These are phyloP conservation scores for Ceratothoa steindachneri DNA, from an alignment of 2,888 invertebrate genomes.

Conservation along the genomic window DNA sequence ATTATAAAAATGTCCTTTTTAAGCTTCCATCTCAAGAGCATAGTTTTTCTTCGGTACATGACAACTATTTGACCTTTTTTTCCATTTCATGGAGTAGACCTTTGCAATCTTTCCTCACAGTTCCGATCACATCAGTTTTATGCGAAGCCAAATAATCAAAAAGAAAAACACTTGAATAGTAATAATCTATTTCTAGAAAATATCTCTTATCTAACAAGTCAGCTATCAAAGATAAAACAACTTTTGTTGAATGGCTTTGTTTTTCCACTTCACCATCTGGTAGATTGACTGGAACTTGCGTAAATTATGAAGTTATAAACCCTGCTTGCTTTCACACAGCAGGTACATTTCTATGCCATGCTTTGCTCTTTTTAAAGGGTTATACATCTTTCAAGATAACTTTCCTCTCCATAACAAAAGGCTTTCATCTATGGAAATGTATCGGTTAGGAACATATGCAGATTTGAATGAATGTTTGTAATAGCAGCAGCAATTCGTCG, in stretches of 20 bases:
- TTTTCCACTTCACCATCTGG: neutral
- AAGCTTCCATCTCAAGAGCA: neutral
- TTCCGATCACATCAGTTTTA: conserved; percentile 5
- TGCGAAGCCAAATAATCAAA: neutral
- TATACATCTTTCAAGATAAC: conserved; percentile 4
- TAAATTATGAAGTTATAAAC: conserved; percentile 13
- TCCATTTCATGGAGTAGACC: conserved; percentile 1
- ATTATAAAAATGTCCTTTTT: conserved; percentile 7
- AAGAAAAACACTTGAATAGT: conserved; percentile 1
- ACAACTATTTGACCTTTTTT: conserved; percentile 12
- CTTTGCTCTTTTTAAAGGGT: neutral
- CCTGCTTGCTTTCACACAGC: conserved; percentile 8
- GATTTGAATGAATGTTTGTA: neutral
- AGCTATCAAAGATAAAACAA: conserved; percentile 9
- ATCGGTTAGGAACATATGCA: neutral
- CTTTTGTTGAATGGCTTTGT: neutral
- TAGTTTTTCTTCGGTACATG: neutral
- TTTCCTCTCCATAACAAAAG: conserved; percentile 6
- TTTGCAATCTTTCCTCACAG: neutral
- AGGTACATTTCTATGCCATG: neutral
- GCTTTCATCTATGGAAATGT: conserved; percentile 14
- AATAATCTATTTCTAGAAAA: neutral
- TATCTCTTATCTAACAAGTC: conserved; percentile 14
- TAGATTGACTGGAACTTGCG: neutral
- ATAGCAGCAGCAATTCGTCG: neutral